These are phyloP conservation scores for Hiodon tergisus DNA, from an alignment of 2,113 vertebrate species.

Conservation along the genomic window DNA sequence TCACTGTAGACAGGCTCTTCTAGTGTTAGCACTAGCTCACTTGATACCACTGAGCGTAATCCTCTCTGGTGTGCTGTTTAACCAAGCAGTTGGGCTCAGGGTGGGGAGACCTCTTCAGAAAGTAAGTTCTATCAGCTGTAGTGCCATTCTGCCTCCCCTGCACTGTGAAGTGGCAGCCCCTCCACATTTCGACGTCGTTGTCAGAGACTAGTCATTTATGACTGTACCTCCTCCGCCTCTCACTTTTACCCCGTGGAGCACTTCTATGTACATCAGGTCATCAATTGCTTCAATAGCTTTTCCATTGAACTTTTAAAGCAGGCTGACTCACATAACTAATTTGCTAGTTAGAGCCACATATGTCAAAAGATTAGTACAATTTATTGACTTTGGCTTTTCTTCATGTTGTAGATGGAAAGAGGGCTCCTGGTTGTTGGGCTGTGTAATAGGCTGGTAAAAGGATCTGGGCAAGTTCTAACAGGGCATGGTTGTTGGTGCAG, in stretches of 20 bases:
- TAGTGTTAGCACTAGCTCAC: no score
- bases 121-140: background rate
- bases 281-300: background rate
- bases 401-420: background rate
- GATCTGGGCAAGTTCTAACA: no score
- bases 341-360: no score
- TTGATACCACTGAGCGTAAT: no score
- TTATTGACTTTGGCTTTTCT: background rate
- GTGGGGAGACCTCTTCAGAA: background rate
- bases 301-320: background rate
- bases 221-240: background rate
- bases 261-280: background rate
- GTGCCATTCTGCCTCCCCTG: background rate
- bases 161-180: background rate
- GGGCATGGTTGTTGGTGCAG: no score
- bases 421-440: background rate
- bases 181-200: background rate
- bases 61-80: no score
- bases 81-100: no score
- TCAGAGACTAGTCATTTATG: background rate
- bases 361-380: background rate
- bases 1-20: no score
- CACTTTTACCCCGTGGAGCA: background rate
- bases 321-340: background rate
- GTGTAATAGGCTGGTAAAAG: background rate